Conservation (phyloP, 2,888 invertebrate species). For the Drosophila picticornis region DNA sequence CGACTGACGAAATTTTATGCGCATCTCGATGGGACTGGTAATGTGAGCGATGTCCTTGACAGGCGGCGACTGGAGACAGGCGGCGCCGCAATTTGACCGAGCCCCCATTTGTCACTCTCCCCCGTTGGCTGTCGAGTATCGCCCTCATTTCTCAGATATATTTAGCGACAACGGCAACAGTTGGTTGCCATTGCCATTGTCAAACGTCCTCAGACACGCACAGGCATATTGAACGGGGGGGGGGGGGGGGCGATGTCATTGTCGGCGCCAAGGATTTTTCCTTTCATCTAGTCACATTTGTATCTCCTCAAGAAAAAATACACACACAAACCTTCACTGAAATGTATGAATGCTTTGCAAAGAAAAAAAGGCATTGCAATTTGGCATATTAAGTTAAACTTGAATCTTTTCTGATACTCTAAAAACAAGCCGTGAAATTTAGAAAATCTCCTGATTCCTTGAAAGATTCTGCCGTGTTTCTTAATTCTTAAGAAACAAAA, state of each 20-base stretch:
- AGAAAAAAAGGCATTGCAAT: not conserved
- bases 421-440: not conserved
- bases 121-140: slow-evolving; percentile 2
- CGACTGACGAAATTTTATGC: slow-evolving; percentile 59
- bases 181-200: slow-evolving; percentile 46
- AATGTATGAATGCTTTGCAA: not conserved
- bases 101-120: slow-evolving; percentile 8
- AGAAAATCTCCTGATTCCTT: not conserved
- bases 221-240: not conserved
- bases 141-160: slow-evolving; percentile 40
- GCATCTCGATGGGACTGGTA: slow-evolving; percentile 58
- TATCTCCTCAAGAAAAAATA: not conserved
- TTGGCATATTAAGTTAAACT: fast-evolving
- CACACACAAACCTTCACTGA: not conserved
- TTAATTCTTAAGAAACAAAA: no score
- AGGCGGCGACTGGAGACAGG: slow-evolving; percentile 66
- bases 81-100: slow-evolving; percentile 64
- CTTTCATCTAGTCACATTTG: slow-evolving; percentile 1
- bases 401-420: fast-evolving
- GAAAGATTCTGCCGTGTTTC: not conserved
- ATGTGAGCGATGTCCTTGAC: slow-evolving; percentile 63
- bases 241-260: not conserved
- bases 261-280: slow-evolving; percentile 34
- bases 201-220: slow-evolving; percentile 44
- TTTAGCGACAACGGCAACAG: slow-evolving; percentile 53